These are phyloP conservation scores for Danionella dracula DNA, from an alignment of 2,797 vertebrate genomes.

Conservation along the genomic window DNA sequence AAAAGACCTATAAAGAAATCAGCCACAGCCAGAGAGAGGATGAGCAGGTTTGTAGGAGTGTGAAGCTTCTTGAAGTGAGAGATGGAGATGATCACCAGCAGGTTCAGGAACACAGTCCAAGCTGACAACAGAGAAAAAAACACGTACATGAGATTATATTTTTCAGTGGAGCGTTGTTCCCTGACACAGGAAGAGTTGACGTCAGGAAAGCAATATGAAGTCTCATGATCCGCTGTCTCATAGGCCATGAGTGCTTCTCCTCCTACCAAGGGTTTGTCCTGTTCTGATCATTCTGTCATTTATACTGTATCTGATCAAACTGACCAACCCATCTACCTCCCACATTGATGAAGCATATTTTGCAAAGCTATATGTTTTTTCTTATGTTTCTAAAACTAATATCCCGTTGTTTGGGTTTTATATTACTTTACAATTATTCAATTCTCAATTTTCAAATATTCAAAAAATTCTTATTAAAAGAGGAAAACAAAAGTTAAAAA, in stretches of 20 bases:
- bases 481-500: no score
- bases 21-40: constrained; percentile 15
- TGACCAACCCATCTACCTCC: background rate
- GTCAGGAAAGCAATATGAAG: no score
- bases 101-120: background rate
- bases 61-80: constrained; percentile 23
- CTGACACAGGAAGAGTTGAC: no score
- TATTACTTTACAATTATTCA: no score
- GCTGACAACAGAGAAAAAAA: background rate
- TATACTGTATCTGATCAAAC: background rate
- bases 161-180: background rate
- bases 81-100: constrained; percentile 31
- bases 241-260: background rate
- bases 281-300: background rate
- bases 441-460: no score
- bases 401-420: no score
- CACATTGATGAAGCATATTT: background rate
- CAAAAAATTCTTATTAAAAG: no score
- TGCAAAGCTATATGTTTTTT: no score
- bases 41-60: constrained; percentile 21
- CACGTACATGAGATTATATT: background rate
- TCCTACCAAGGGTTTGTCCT: background rate
- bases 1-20: constrained; percentile 2
- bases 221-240: background rate
- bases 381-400: no score